Conservation (phyloP, 2,113 vertebrate genomes). For the Brachyhypopomus gauderio region DNA sequence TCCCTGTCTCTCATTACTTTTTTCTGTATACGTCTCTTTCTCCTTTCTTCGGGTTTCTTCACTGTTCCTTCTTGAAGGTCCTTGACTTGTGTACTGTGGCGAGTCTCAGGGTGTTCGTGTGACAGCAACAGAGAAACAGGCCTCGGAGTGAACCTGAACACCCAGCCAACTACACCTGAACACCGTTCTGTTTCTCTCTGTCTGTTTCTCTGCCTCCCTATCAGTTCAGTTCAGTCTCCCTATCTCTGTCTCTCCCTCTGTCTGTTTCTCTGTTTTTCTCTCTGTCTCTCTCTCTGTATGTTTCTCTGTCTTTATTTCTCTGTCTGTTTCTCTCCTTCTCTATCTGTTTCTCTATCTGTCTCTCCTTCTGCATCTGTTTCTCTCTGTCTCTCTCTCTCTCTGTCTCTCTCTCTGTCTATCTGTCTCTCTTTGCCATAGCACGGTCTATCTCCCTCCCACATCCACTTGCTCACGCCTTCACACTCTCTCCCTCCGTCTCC, state of each 20-base stretch:
- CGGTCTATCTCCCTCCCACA: not conserved
- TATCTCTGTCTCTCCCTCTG: not conserved
- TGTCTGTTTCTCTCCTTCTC: not conserved
- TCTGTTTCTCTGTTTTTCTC: not conserved
- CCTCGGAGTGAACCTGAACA: no score
- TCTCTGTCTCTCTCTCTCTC: not conserved
- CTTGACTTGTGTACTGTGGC: no score
- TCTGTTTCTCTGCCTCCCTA: not conserved
- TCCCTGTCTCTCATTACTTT: not conserved
- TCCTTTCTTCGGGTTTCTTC: no score
- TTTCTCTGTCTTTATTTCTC: not conserved
- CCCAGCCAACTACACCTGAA: no score
- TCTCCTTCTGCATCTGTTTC: not conserved
- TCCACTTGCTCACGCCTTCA: not conserved
- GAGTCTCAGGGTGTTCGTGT: no score
- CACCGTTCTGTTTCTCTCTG: not conserved
- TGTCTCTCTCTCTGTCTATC: not conserved
- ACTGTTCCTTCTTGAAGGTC: no score
- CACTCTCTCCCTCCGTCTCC: slow-evolving; percentile 19
- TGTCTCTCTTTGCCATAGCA: not conserved
- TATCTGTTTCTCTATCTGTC: not conserved
- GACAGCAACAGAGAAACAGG: no score
- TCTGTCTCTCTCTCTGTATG: not conserved
- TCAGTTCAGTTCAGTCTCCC: not conserved
- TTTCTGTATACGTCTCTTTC: no score